Percentiles rank a stretch among this genome's conserved stretches.
These are phyloP conservation scores for Piprites chloris DNA, from an alignment of 2,113 vertebrate genomes.

Conservation along the genomic window DNA sequence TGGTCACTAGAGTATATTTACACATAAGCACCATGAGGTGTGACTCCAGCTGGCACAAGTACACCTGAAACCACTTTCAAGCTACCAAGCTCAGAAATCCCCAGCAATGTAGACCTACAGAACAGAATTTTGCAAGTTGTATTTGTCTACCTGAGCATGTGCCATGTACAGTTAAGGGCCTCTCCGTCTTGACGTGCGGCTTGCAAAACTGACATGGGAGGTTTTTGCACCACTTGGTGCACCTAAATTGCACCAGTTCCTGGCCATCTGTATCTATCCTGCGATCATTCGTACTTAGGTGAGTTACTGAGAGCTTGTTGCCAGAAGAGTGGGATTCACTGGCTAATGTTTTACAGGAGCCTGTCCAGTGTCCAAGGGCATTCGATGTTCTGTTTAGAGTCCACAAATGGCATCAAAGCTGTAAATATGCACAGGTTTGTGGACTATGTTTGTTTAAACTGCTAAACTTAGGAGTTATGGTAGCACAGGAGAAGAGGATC, in stretches of 20 bases:
- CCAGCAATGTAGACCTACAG: background rate
- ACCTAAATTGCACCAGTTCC: background rate
- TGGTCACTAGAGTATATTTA: background rate
- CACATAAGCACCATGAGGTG: background rate
- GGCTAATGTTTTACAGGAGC: background rate
- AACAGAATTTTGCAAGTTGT: background rate
- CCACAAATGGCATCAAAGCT: background rate
- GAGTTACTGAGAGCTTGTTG: background rate
- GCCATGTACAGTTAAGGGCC: background rate
- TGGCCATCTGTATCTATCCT: background rate
- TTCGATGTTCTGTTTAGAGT: background rate
- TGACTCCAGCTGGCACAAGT: accelerated
- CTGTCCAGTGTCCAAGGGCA: background rate
- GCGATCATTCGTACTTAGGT: background rate
- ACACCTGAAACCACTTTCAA: background rate
- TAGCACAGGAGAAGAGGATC: background rate
- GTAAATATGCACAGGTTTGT: accelerated
- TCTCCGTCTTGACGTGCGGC: background rate
- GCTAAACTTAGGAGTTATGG: background rate
- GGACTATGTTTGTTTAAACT: background rate
- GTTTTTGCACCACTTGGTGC: background rate
- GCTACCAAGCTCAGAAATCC: background rate
- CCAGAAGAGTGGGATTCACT: background rate
- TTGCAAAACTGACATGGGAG: background rate
- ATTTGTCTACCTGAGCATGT: background rate